These are phyloP conservation scores for Protonemura montana DNA, from an alignment of 2,888 invertebrate genomes.

Conservation along the genomic window DNA sequence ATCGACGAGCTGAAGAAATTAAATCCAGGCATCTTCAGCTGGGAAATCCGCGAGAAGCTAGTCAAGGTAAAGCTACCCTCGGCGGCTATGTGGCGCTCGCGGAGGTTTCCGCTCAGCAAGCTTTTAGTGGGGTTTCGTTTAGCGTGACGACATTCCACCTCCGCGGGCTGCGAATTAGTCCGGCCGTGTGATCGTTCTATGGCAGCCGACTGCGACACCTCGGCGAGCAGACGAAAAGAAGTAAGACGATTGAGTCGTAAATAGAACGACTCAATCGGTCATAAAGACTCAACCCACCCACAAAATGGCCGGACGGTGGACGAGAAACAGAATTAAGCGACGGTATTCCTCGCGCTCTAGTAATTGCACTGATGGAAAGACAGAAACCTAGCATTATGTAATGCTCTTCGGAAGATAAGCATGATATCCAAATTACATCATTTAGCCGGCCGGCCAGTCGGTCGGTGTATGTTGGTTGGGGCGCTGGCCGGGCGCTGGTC, in stretches of 20 bases:
- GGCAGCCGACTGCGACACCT: not conserved
- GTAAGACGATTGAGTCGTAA: slow-evolving; percentile 23
- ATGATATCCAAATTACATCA: slow-evolving; percentile 47
- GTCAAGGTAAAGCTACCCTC: slow-evolving; percentile 87
- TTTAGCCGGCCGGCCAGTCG: slow-evolving; percentile 30
- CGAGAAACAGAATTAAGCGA: not conserved
- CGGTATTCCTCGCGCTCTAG: not conserved
- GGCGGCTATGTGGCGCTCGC: no score
- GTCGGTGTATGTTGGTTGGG: not conserved
- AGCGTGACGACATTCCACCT: not conserved
- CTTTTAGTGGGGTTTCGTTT: no score
- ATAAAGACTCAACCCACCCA: not conserved
- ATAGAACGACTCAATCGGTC: slow-evolving; percentile 35
- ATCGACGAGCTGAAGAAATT: slow-evolving; percentile 92
- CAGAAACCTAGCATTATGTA: slow-evolving; percentile 27
- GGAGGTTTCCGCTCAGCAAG: no score
- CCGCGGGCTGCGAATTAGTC: slow-evolving; percentile 7
- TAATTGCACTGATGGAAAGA: not conserved
- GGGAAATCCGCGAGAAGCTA: slow-evolving; percentile 93
- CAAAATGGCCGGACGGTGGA: no score
- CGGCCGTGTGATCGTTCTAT: no score
- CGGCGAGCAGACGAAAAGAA: not conserved
- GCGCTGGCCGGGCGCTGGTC: not conserved
- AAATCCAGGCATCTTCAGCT: slow-evolving; percentile 92
- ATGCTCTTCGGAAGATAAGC: not conserved